Evolutionary conservation across 2,797 vertebrate genomes (phyloP), one percentile per base, ranked within the genome.

Genomic region (Leuciscus waleckii): DNA sequence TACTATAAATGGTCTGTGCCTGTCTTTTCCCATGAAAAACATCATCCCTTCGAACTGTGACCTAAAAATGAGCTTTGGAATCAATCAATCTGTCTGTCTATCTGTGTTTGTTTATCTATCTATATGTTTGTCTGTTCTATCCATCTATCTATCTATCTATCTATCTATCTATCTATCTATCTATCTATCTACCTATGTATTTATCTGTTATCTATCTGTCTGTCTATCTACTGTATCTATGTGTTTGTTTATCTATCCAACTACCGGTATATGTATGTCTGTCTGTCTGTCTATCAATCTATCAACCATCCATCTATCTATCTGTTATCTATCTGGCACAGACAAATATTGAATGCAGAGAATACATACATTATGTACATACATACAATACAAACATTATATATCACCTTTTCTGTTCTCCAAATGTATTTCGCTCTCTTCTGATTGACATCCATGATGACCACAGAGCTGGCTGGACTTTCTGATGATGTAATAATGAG

Each of bases 401-500:
- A 63, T 16, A 14, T 77, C 23, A 91, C 92, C 92, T 92, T 90
- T 4, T 85, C 89, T 7, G 93, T 86, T 89, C 84, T 93, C 92
- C 92, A 94, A 32, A 89, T 75, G 65, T 87, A 87, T 26, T 76
- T 81, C 73, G 92, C 88, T 83, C 87, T 90, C 87, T 85, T 92
- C 17, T 82, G 75, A 23, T 87, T 88, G 61, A 90, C 46, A 2
- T 88, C 92, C 74, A 39, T 69, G 80, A 92, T 94, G 46, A 93
- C 90, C 32, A 90, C 87, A 19, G 93, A 93, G 23, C 81, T 82
- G 16, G 41, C 26, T 61, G 91, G 76, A 61, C 91, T 93, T 67
- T 92, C 89, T 6, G 94, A 92, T 78, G 91, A 92, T 0, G 91
- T 63, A 67, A 92, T 84, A 76, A 92, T 73, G 71, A 92, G 54